Conservation (phyloP, 1,140 invertebrate species). For the Dolichoris vasculosae region DNA sequence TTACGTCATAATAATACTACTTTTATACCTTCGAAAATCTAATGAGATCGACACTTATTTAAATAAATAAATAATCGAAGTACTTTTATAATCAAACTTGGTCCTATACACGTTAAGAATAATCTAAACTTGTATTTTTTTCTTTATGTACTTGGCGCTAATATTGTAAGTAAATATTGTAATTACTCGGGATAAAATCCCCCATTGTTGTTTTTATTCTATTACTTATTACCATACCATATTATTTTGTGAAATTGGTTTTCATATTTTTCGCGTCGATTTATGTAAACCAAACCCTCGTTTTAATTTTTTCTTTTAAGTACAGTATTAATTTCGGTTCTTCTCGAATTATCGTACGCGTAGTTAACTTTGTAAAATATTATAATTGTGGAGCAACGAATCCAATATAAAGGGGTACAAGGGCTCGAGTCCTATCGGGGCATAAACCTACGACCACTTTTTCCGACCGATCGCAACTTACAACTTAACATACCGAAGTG, state of each 20-base stretch:
- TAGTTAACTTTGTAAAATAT: conserved; percentile 37
- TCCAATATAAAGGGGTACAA: neutral
- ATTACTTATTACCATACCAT: neutral
- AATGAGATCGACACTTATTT: conserved; percentile 12
- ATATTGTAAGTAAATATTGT: conserved; percentile 46
- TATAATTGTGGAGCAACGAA: neutral
- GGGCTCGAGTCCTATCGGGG: neutral
- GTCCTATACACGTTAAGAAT: conserved; percentile 18
- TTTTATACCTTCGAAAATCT: neutral
- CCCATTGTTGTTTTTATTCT: conserved; percentile 27
- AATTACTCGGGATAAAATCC: conserved; percentile 47
- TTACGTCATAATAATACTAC: neutral
- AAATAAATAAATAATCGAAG: neutral
- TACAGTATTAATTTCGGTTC: conserved; percentile 66
- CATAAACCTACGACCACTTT: neutral
- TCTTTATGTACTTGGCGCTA: conserved; percentile 19
- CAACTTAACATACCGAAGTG: too few species aligned
- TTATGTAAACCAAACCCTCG: conserved; percentile 29
- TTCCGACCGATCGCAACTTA: neutral
- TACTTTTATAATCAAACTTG: conserved; percentile 36
- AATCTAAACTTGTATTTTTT: conserved; percentile 2
- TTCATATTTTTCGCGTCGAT: conserved; percentile 21
- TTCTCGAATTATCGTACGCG: conserved; percentile 8
- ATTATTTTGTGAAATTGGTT: conserved; percentile 6
- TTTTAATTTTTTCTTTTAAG: conserved; percentile 48